Conservation (phyloP, 2,797 vertebrate genomes). For the Triplophysa yarkandensis region DNA sequence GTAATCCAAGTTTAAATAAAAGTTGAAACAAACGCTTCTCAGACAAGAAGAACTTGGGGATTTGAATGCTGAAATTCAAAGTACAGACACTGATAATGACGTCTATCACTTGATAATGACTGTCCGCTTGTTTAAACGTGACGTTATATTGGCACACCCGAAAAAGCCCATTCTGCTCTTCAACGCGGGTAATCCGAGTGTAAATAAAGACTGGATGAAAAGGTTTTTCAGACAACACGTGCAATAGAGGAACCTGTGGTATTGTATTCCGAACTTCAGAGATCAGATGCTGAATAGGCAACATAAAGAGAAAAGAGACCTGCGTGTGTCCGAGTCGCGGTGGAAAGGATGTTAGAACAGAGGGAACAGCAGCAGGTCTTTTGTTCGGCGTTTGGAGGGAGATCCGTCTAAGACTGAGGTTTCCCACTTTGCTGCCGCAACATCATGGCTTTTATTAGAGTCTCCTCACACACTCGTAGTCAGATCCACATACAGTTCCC, state of each 20-base stretch:
- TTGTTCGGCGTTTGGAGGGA: constrained; percentile 9
- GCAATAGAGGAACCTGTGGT: constrained; percentile 17
- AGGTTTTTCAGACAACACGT: constrained; percentile 12
- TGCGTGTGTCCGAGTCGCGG: constrained; percentile 18
- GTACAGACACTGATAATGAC: constrained; percentile 5
- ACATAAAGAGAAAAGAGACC: neutral
- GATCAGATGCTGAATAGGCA: constrained; percentile 19
- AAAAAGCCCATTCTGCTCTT: neutral
- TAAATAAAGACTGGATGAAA: constrained; percentile 23
- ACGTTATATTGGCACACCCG: neutral
- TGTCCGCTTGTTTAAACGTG: constrained; percentile 1
- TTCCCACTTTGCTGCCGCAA: constrained; percentile 35
- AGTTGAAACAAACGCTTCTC: constrained; percentile 17
- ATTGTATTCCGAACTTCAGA: constrained; percentile 31
- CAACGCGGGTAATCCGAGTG: neutral
- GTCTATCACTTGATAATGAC: neutral
- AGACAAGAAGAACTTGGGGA: constrained; percentile 18
- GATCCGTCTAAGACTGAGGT: constrained; percentile 19
- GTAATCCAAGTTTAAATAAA: constrained; percentile 6
- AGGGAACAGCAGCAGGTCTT: constrained; percentile 27
- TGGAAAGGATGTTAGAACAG: constrained; percentile 41
- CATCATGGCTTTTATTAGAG: constrained; percentile 53
- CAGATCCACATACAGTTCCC: constrained; percentile 29
- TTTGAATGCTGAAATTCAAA: constrained; percentile 29
- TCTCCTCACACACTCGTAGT: constrained; percentile 35